Conservation (phyloP, 1,140 invertebrate genomes). For the Drosophila lowei region DNA sequence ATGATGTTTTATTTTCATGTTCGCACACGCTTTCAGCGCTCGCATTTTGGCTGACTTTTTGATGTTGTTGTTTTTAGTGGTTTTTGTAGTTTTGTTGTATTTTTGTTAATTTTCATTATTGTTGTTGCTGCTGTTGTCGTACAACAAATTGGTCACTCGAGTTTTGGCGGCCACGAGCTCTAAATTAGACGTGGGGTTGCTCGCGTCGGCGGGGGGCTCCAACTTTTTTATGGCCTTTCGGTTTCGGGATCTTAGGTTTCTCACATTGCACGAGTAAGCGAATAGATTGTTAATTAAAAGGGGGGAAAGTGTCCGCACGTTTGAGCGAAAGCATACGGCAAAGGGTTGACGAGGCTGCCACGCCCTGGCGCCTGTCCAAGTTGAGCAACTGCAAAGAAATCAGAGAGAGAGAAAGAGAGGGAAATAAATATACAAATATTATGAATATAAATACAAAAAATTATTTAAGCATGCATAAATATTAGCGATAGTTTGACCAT, state of each 20-base stretch:
- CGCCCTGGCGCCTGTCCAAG: slow-evolving; percentile 71
- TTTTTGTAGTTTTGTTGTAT: slow-evolving; percentile 15
- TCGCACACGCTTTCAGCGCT: slow-evolving; percentile 74
- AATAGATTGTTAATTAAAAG: slow-evolving; percentile 59
- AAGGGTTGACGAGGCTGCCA: slow-evolving; percentile 39
- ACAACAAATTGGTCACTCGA: slow-evolving; percentile 70
- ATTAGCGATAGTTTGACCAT: slow-evolving; percentile 23
- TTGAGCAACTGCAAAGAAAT: slow-evolving; percentile 63
- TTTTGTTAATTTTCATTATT: slow-evolving; percentile 14
- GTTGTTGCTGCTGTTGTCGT: slow-evolving; percentile 27
- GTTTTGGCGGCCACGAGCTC: slow-evolving; percentile 68
- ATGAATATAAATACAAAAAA: slow-evolving; percentile 41
- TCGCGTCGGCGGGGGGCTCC: slow-evolving; percentile 47
- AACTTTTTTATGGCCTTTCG: slow-evolving; percentile 37
- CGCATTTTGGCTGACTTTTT: slow-evolving; percentile 54
- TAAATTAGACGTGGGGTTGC: slow-evolving; percentile 61
- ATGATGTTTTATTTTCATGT: slow-evolving; percentile 79
- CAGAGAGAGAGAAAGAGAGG: slow-evolving; percentile 24
- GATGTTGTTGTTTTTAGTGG: slow-evolving; percentile 45
- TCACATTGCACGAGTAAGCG: slow-evolving; percentile 2
- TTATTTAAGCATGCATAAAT: slow-evolving; percentile 64
- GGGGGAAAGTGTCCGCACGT: slow-evolving; percentile 44
- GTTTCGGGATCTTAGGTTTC: slow-evolving; percentile 21
- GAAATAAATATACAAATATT: slow-evolving; percentile 14
- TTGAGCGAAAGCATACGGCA: slow-evolving; percentile 54